Evolutionary conservation across 2,113 vertebrate species (phyloP).

Genomic region (Tretioscincus oriximinensis): DNA sequence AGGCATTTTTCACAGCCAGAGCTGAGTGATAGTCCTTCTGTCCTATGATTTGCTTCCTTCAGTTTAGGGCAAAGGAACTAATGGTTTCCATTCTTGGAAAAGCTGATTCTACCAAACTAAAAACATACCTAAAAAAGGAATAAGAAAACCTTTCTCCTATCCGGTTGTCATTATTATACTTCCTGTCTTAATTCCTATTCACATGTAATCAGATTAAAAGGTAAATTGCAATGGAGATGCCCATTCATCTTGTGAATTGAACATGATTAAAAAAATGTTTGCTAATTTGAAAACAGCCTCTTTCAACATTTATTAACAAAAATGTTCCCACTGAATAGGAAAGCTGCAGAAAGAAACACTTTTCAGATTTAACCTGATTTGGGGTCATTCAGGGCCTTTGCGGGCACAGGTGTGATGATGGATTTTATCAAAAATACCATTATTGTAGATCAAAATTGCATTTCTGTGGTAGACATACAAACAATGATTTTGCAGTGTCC

Average conservation of each 20-base stretch:
- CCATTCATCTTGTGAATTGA: slow-evolving; percentile 1
- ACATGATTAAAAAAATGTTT: not conserved
- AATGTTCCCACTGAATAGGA: not conserved
- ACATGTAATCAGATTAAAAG: not conserved
- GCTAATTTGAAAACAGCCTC: not conserved
- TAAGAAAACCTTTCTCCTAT: not conserved
- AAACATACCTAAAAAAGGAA: not conserved
- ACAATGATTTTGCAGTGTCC: too few relatives aligned
- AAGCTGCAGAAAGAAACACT: not conserved
- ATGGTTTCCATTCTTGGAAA: not conserved
- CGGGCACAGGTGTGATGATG: too few relatives aligned
- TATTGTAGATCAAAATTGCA: too few relatives aligned
- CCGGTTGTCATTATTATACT: not conserved
- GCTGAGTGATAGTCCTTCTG: too few relatives aligned
- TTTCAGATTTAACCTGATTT: not conserved
- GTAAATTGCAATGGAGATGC: not conserved
- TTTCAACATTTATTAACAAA: not conserved
- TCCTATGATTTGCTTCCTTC: too few relatives aligned
- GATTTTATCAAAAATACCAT: too few relatives aligned
- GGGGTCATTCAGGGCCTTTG: not conserved
- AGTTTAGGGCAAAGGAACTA: not conserved
- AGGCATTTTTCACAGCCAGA: too few relatives aligned
- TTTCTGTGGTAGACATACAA: too few relatives aligned
- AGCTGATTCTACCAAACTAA: not conserved
- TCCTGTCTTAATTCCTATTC: not conserved